Conservation (phyloP, 2,113 vertebrate genomes). For the Tenrec ecaudatus region DNA sequence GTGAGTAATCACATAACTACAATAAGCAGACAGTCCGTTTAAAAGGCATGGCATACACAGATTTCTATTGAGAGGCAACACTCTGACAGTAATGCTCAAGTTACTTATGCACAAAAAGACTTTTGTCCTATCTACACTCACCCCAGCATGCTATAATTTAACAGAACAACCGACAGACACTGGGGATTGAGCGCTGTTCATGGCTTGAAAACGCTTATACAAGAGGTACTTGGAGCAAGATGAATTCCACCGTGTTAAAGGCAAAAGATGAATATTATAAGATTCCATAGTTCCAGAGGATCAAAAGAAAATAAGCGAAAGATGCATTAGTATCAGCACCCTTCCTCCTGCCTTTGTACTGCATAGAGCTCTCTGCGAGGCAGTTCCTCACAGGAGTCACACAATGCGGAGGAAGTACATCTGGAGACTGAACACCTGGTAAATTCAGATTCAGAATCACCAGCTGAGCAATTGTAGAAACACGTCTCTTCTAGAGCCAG, state of each 20-base stretch:
- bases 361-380: slow-evolving; percentile 1
- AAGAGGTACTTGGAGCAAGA: slow-evolving; percentile 49
- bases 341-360: slow-evolving; percentile 47
- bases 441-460: slow-evolving; percentile 42
- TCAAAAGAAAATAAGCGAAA: not conserved
- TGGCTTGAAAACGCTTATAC: slow-evolving; percentile 23
- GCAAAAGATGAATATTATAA: slow-evolving; percentile 45
- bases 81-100: slow-evolving; percentile 39
- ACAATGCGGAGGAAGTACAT: slow-evolving; percentile 43
- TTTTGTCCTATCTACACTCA: not conserved
- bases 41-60: slow-evolving; percentile 18
- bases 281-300: not conserved
- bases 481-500: slow-evolving; percentile 53
- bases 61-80: not conserved
- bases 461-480: slow-evolving; percentile 8
- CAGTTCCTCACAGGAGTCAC: slow-evolving; percentile 31
- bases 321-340: not conserved
- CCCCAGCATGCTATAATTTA: slow-evolving; percentile 56
- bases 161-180: slow-evolving; percentile 12
- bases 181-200: slow-evolving; percentile 8
- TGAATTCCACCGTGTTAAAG: slow-evolving; percentile 35
- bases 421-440: slow-evolving; percentile 35
- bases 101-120: slow-evolving; percentile 58
- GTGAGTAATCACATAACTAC: slow-evolving; percentile 29
- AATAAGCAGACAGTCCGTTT: slow-evolving; percentile 38